Percentiles rank a stretch among this genome's conserved stretches.
Conservation (phyloP, 1,140 invertebrate genomes). For the Drosophila ogumai region DNA sequence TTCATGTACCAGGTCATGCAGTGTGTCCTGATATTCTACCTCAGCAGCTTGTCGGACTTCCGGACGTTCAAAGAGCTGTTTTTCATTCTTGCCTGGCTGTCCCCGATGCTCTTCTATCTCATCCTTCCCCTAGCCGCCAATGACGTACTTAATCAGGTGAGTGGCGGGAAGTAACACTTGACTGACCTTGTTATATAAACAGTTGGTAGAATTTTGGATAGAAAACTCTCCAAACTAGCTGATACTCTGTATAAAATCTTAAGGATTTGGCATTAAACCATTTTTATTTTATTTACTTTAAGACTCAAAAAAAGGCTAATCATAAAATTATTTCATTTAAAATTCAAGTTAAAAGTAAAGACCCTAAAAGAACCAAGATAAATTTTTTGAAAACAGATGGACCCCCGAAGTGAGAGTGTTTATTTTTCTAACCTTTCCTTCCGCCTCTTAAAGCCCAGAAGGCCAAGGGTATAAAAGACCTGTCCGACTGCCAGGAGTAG, state of each 20-base stretch:
- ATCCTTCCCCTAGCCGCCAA: constrained; percentile 43
- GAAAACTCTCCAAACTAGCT: neutral
- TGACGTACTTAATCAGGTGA: constrained; percentile 56
- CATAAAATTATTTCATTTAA: neutral
- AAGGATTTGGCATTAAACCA: neutral
- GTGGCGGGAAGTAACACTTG: constrained; percentile 25
- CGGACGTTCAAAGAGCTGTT: constrained; percentile 5
- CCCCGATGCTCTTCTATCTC: constrained; percentile 47
- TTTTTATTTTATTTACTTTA: neutral
- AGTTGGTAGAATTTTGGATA: neutral
- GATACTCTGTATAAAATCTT: neutral
- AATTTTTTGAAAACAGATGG: too few relatives aligned
- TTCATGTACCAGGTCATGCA: constrained; percentile 41
- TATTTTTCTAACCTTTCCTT: neutral
- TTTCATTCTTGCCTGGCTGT: constrained; percentile 27
- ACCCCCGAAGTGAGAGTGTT: neutral
- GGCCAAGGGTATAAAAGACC: neutral
- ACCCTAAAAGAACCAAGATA: too few relatives aligned
- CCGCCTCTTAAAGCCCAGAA: neutral
- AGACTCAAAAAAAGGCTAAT: neutral
- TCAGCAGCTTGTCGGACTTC: constrained; percentile 18
- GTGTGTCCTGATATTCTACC: constrained; percentile 32
- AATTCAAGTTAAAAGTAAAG: accelerated
- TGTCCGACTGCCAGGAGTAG: constrained; percentile 9
- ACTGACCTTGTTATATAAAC: neutral